These are phyloP conservation scores for Dendronephthya gigantea DNA, from an alignment of 64 coral and sea anemone species.

Conservation along the genomic window DNA sequence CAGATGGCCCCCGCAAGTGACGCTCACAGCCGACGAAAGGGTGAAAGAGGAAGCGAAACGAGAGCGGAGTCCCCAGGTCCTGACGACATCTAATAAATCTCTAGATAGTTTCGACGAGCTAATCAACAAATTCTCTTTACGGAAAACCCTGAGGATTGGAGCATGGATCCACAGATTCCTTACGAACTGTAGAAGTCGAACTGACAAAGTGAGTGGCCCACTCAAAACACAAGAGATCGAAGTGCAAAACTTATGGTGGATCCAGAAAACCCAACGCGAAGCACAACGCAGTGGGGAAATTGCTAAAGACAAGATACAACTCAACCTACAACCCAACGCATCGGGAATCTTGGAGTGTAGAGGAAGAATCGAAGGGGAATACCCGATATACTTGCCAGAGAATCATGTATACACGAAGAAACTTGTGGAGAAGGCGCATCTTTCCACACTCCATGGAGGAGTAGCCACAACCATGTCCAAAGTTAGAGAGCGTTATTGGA, in stretches of 20 bases:
- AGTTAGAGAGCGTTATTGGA: neutral
- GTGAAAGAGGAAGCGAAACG: no score
- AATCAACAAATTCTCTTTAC: no score
- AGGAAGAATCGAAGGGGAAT: slow-evolving; percentile 11
- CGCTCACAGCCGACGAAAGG: no score
- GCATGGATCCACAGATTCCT: no score
- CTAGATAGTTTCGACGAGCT: no score
- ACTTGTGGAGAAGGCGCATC: slow-evolving; percentile 13
- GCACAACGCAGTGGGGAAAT: neutral
- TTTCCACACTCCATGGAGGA: slow-evolving; percentile 16
- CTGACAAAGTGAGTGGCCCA: no score
- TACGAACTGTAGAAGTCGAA: no score
- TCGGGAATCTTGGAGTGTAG: neutral
- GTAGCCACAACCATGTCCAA: slow-evolving; percentile 17
- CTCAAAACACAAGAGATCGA: slow-evolving; percentile 21
- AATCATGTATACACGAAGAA: neutral
- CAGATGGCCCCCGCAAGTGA: no score
- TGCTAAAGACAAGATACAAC: neutral
- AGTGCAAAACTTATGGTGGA: neutral
- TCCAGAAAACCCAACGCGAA: neutral
- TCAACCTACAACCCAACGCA: neutral
- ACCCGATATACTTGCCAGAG: neutral
- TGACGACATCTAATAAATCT: no score
- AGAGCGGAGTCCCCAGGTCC: no score
- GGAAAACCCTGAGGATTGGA: no score